phyloP scores from a whole-genome alignment of 2,797 vertebrate species.

The Sciaenops ocellatus region DNA sequence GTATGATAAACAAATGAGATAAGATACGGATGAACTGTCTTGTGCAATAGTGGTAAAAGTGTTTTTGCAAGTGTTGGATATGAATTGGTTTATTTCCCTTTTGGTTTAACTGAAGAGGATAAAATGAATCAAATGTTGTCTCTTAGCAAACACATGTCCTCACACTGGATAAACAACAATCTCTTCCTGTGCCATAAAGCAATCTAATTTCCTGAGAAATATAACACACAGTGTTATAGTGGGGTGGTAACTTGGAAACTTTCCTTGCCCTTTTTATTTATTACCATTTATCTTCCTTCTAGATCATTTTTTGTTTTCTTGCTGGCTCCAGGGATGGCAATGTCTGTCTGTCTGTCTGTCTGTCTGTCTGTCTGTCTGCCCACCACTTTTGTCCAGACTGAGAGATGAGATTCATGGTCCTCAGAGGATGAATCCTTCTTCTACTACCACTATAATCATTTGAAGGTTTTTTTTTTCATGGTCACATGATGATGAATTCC shows the following conservation, averaged over 20 bases:
- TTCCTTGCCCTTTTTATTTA: neutral
- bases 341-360: no score
- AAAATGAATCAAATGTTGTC: neutral
- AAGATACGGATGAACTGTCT: neutral
- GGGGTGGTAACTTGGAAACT: neutral
- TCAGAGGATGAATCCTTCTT: neutral
- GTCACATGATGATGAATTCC: neutral
- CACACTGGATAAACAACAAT: constrained; percentile 4
- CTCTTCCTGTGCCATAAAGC: constrained; percentile 44
- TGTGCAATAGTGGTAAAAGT: neutral
- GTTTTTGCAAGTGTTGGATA: neutral
- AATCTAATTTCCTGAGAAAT: constrained; percentile 29
- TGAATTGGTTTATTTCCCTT: neutral
- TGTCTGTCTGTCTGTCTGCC: no score
- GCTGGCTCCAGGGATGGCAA: neutral
- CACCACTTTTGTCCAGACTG: neutral
- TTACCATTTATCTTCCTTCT: neutral
- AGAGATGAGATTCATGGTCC: neutral
- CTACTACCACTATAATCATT: no score
- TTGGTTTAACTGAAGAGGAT: neutral
- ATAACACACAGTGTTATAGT: neutral
- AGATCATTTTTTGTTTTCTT: neutral
- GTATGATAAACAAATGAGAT: neutral
- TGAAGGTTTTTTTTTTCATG: neutral
- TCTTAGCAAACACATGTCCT: neutral